Conservation (phyloP, 2,797 vertebrate genomes). For the Esox masquinongy region DNA sequence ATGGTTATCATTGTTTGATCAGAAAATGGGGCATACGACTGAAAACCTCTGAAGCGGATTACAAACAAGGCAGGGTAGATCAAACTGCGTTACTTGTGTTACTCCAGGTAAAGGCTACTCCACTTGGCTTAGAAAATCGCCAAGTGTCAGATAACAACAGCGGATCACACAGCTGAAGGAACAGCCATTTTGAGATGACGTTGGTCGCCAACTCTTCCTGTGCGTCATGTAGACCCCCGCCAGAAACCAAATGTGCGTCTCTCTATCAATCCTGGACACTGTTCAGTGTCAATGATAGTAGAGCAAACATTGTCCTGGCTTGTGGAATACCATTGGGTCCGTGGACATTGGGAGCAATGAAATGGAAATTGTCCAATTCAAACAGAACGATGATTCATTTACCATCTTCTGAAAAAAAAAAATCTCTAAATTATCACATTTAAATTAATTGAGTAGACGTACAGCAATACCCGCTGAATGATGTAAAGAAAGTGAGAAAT, state of each 20-base stretch:
- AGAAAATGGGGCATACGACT: not conserved
- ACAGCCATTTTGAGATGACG: not conserved
- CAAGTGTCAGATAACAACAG: not conserved
- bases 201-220: not conserved
- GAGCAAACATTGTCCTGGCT: not conserved
- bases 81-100: constrained; percentile 7
- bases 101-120: not conserved
- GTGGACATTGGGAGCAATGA: constrained; percentile 4
- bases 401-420: constrained; percentile 4
- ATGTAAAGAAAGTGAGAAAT: constrained; percentile 4
- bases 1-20: constrained; percentile 7
- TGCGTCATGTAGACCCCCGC: no score
- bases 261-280: not conserved
- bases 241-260: not conserved
- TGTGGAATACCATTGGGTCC: not conserved
- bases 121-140: not conserved
- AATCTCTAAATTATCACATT: not conserved
- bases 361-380: not conserved
- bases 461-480: not conserved
- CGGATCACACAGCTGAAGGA: not conserved
- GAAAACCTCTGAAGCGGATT: not conserved
- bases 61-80: not conserved
- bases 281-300: not conserved
- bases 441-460: not conserved
- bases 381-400: not conserved